These are phyloP conservation scores for Tympanuchus pallidicinctus DNA, from an alignment of 2,113 vertebrate genomes.

Conservation along the genomic window DNA sequence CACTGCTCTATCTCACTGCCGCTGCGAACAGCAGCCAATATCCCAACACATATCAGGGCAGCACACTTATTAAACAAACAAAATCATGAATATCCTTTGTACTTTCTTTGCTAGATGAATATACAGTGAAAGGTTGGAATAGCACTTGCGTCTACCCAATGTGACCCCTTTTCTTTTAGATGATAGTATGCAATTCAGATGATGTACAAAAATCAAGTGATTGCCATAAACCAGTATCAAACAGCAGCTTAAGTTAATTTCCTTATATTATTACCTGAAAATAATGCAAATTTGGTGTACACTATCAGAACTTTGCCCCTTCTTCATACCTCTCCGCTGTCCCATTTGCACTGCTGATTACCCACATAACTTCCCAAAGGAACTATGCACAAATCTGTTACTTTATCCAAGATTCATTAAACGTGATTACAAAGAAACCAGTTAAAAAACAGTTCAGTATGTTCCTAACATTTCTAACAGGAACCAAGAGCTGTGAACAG, in stretches of 20 bases:
- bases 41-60: neutral
- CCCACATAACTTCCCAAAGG: neutral
- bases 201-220: neutral
- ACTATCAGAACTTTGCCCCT: neutral
- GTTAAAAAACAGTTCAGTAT: neutral
- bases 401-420: neutral
- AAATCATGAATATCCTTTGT: neutral
- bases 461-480: neutral
- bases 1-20: neutral
- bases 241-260: neutral
- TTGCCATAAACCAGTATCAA: neutral
- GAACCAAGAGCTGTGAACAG: neutral
- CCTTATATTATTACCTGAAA: neutral
- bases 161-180: neutral
- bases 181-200: neutral
- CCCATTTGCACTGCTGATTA: neutral
- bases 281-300: neutral
- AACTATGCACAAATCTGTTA: neutral
- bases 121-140: neutral
- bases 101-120: neutral
- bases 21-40: slow-evolving; percentile 15
- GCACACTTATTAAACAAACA: neutral
- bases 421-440: neutral
- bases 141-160: neutral
- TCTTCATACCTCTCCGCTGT: neutral